Evolutionary conservation across 1,140 invertebrate genomes (phyloP), one percentile per base, ranked within the genome.

Genomic region (Drosophila leontia): DNA sequence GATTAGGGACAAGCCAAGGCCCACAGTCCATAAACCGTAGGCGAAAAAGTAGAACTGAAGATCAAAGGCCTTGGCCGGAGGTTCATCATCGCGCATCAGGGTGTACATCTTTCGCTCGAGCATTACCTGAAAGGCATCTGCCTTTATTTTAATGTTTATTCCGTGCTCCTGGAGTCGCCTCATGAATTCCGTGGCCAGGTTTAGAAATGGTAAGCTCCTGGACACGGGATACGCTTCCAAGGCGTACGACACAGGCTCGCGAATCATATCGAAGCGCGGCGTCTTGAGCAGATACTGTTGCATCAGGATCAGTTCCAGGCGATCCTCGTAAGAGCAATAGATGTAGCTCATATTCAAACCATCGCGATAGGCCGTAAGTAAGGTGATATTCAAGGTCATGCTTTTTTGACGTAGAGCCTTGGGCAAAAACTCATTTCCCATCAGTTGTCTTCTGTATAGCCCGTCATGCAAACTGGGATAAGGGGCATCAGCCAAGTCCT

Each of bases 281-380:
- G 72, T 58, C 17, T 69, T 69, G 11, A 87, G 32, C 19, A 87
- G 55, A 13, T 78, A 50, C 37, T 87, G 84, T n/a, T 87, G 84
- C 48, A 78, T 80, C 0, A 87, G 41, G 23, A 69, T 17, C 6
- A 58, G 50, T 0, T 75, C 80, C 29, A 80, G 13, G 9, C 84
- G 77, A 39, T 88, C 84, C 2, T 64, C 51, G 60, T 48, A 75
- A 3, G 5, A 3, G 5, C 35, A 13, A 32, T 75, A 80, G n/a
- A 88, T 78, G 7, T 47, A 81, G 12, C 48, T 75, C 2, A n/a
- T 69, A 42, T 88, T 87, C 0, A 88, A 47, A 0, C 34, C 2
- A 12, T 41, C 35, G 0, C 84, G 84, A 13, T 59, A 48, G 8
- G 15, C n/a, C 7, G 7, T 12, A 1, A 29, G 6, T 7, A 68